These are phyloP conservation scores for Nymphicus hollandicus DNA, from an alignment of 2,113 vertebrate genomes.

Conservation along the genomic window DNA sequence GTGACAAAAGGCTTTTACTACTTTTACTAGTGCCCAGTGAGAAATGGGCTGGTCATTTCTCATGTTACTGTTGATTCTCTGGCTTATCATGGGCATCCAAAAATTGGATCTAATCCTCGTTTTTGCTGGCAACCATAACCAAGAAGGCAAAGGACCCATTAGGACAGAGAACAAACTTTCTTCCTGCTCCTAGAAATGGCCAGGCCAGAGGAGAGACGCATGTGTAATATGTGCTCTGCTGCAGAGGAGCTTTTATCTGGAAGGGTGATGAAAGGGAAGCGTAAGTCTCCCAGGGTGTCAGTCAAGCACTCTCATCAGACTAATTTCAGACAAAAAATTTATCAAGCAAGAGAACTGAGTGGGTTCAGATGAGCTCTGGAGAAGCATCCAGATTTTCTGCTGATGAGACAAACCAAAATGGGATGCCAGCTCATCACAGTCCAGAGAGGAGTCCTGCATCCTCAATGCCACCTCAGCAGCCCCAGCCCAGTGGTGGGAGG, in stretches of 20 bases:
- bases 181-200: neutral
- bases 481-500: neutral
- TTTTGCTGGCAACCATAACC: neutral
- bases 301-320: neutral
- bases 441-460: neutral
- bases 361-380: slow-evolving; percentile 10
- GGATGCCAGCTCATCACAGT: neutral
- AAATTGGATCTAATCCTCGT: neutral
- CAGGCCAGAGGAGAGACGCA: neutral
- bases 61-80: neutral
- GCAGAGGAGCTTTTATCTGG: neutral
- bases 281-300: neutral
- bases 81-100: neutral
- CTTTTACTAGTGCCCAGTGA: neutral
- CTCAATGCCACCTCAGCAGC: neutral
- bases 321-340: slow-evolving; percentile 13
- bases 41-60: neutral
- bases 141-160: neutral
- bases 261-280: neutral
- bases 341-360: slow-evolving; percentile 11
- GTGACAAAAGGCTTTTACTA: neutral
- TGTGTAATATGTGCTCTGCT: neutral
- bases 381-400: slow-evolving; percentile 10
- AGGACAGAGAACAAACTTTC: neutral
- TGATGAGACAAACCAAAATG: slow-evolving; percentile 21